A percentile compares a stretch with the other conserved stretches of the same genome.
Conservation (phyloP, 1,140 invertebrate species). For the Aphidius ervi region DNA sequence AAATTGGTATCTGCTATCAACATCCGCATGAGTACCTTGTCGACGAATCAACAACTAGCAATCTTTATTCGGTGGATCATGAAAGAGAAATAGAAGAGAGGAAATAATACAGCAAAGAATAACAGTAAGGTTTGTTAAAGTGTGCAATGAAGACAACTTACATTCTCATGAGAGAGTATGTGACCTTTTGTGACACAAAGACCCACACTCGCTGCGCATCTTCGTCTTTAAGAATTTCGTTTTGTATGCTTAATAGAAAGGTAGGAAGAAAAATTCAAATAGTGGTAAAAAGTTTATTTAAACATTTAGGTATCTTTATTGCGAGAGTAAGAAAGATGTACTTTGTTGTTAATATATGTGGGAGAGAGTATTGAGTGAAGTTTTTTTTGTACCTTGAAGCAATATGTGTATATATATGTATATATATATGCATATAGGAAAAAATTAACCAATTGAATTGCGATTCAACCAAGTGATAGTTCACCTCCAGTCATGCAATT, state of each 20-base stretch:
- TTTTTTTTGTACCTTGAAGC: too few relatives aligned
- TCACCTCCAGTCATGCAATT: not conserved
- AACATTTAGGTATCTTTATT: constrained; percentile 17
- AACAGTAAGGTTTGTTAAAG: not conserved
- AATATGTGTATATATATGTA: too few relatives aligned
- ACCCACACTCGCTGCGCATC: constrained; percentile 43
- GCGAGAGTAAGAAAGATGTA: constrained; percentile 1
- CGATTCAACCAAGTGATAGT: constrained; percentile 4
- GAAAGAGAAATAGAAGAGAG: constrained; percentile 6
- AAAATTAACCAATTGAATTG: constrained; percentile 12
- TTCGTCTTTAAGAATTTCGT: not conserved
- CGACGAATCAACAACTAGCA: constrained; percentile 18
- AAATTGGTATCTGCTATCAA: constrained; percentile 20
- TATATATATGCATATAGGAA: not conserved
- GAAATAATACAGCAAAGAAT: not conserved
- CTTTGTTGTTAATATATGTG: too few relatives aligned
- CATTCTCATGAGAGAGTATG: constrained; percentile 36
- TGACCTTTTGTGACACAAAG: constrained; percentile 53
- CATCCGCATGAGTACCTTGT: constrained; percentile 19
- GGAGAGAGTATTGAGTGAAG: too few relatives aligned
- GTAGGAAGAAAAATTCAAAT: not conserved
- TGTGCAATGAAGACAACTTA: constrained; percentile 13
- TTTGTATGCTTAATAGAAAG: not conserved
- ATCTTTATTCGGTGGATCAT: constrained; percentile 6
- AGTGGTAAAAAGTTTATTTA: constrained; percentile 4